Conservation (phyloP, 2,797 vertebrate species). For the Sphenodon punctatus region DNA sequence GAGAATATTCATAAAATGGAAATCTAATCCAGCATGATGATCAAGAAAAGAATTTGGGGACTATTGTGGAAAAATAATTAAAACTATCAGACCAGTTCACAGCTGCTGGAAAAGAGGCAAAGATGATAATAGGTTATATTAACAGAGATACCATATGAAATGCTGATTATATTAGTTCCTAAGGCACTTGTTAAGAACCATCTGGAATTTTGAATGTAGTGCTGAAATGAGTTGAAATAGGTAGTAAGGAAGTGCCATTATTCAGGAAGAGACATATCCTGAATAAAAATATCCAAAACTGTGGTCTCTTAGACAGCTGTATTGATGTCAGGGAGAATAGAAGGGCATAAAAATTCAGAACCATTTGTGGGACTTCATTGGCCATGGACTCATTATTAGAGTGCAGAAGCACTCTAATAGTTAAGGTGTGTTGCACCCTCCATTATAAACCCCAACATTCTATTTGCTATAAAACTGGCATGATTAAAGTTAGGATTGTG, state of each 20-base stretch:
- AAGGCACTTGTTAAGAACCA: constrained; percentile 19
- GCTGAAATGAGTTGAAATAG: background rate
- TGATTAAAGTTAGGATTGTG: too few relatives aligned
- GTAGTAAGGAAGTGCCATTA: background rate
- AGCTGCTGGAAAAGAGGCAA: constrained; percentile 42
- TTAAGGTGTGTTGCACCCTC: too few relatives aligned
- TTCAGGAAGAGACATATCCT: background rate
- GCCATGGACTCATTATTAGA: too few relatives aligned
- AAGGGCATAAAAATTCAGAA: too few relatives aligned
- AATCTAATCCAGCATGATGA: constrained; percentile 65
- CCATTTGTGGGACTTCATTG: too few relatives aligned
- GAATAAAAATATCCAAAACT: too few relatives aligned
- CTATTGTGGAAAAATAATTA: constrained; percentile 60
- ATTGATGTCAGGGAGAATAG: too few relatives aligned
- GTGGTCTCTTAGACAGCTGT: too few relatives aligned
- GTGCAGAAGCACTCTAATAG: too few relatives aligned
- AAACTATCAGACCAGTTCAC: constrained; percentile 47
- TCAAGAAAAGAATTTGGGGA: constrained; percentile 56
- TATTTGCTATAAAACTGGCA: too few relatives aligned
- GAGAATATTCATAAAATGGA: constrained; percentile 56
- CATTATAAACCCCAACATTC: too few relatives aligned
- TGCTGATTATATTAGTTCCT: background rate
- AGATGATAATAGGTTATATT: constrained; percentile 49
- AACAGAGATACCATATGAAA: constrained; percentile 39
- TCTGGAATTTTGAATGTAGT: background rate